phyloP scores from a whole-genome alignment of 1,140 invertebrate species.

The Drosophila busckii region DNA sequence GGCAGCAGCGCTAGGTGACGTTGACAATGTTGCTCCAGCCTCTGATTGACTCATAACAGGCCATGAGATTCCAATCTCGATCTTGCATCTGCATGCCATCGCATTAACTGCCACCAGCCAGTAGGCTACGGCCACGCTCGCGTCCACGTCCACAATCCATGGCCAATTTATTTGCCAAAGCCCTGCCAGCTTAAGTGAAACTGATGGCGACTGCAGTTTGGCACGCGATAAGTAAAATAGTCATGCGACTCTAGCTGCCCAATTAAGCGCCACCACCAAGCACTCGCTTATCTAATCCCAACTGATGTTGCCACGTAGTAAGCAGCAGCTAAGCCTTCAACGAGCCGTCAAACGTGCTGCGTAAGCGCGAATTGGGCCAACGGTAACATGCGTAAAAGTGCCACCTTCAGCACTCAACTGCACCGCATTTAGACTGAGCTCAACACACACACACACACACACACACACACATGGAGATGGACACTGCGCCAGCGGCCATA shows the following conservation, averaged over 20 bases:
- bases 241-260: conserved; percentile 27
- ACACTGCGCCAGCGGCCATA: conserved; percentile 20
- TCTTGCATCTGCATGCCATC: conserved; percentile 56
- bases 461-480: no score
- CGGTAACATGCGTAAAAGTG: conserved; percentile 57
- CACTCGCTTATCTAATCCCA: conserved; percentile 40
- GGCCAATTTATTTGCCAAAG: conserved; percentile 61
- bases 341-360: conserved; percentile 8
- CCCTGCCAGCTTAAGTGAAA: conserved; percentile 42
- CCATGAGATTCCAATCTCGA: conserved; percentile 66
- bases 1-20: conserved; percentile 54
- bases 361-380: conserved; percentile 45
- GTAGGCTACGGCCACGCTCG: not conserved
- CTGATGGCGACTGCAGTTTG: conserved; percentile 52
- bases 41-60: conserved; percentile 75
- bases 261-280: conserved; percentile 46
- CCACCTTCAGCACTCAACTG: not conserved
- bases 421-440: no score
- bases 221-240: conserved; percentile 60
- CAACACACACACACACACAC: no score
- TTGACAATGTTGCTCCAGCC: conserved; percentile 68
- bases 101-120: conserved; percentile 20
- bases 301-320: conserved; percentile 1
- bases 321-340: conserved; percentile 5
- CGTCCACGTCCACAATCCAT: not conserved